Percentiles rank a stretch among this genome's conserved stretches.
Conservation (phyloP, 2,888 invertebrate genomes). For the Luperina testacea region DNA sequence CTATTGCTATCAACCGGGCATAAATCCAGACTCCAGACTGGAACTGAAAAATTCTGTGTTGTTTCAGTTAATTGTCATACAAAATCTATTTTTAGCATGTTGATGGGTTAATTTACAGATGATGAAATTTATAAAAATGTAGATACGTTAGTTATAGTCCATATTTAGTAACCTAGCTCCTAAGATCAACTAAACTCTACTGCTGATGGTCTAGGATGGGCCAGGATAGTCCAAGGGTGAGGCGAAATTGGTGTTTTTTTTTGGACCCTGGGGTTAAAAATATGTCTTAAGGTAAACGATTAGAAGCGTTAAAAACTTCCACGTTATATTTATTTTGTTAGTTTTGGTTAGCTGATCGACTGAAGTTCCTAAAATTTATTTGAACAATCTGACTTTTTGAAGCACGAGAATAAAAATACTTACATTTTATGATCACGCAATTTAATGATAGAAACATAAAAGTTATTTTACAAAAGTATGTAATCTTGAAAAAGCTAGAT, state of each 20-base stretch:
- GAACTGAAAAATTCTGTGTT: not conserved
- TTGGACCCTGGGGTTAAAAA: constrained; percentile 86
- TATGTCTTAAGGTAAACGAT: constrained; percentile 65
- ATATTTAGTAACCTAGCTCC: constrained; percentile 49
- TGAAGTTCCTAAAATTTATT: not conserved
- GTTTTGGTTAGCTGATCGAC: constrained; percentile 54
- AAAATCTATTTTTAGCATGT: constrained; percentile 44
- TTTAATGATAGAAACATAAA: not conserved
- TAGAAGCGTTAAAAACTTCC: constrained; percentile 60
- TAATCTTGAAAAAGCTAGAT: not conserved
- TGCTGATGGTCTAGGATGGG: constrained; percentile 79
- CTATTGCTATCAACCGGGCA: not conserved
- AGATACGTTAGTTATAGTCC: constrained; percentile 34
- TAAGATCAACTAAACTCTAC: constrained; percentile 75
- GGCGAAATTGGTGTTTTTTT: constrained; percentile 86
- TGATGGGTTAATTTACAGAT: constrained; percentile 7
- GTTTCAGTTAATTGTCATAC: constrained; percentile 12
- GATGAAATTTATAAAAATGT: constrained; percentile 36
- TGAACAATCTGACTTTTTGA: not conserved
- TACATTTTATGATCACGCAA: not conserved
- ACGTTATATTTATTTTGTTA: constrained; percentile 25
- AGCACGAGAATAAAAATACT: not conserved
- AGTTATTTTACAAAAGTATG: not conserved
- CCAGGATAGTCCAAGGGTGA: constrained; percentile 87
- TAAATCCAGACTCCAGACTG: not conserved